phyloP scores from a whole-genome alignment of 2,888 invertebrate genomes.

The Ceramica pisi region DNA sequence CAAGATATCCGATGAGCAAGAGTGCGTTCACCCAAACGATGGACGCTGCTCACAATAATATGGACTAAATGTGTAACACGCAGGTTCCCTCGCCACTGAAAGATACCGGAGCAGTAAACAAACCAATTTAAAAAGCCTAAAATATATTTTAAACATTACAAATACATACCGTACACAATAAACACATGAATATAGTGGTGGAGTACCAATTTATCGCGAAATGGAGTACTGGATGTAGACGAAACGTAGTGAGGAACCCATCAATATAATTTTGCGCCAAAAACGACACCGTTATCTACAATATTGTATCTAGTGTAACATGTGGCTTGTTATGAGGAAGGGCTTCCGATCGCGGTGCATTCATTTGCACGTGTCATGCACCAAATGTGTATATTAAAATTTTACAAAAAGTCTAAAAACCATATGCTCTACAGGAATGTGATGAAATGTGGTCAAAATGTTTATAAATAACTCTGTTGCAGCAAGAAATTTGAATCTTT shows the following conservation, averaged over 20 bases:
- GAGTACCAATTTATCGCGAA: slow-evolving; percentile 13
- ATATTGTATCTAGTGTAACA: slow-evolving; percentile 31
- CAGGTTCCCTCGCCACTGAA: slow-evolving; percentile 79
- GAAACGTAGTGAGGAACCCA: background rate
- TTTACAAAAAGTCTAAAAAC: slow-evolving; percentile 23
- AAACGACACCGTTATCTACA: background rate
- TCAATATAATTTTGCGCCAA: background rate
- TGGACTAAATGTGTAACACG: slow-evolving; percentile 77
- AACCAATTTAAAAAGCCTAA: slow-evolving; percentile 76
- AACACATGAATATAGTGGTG: slow-evolving; percentile 6
- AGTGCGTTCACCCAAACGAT: slow-evolving; percentile 83
- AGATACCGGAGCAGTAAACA: slow-evolving; percentile 80
- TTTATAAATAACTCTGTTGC: background rate
- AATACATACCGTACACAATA: slow-evolving; percentile 55
- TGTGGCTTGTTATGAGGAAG: slow-evolving; percentile 39
- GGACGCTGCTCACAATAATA: slow-evolving; percentile 79
- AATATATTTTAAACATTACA: slow-evolving; percentile 70
- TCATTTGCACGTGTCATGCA: slow-evolving; percentile 52
- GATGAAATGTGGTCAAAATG: background rate
- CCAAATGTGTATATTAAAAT: slow-evolving; percentile 30
- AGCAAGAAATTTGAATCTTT: background rate
- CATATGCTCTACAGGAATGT: slow-evolving; percentile 16
- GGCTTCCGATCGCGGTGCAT: slow-evolving; percentile 51
- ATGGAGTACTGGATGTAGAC: background rate
- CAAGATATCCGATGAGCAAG: slow-evolving; percentile 76